Base-by-base conservation (phyloP, 2,113 vertebrate species). In the Vimba vimba region DNA sequence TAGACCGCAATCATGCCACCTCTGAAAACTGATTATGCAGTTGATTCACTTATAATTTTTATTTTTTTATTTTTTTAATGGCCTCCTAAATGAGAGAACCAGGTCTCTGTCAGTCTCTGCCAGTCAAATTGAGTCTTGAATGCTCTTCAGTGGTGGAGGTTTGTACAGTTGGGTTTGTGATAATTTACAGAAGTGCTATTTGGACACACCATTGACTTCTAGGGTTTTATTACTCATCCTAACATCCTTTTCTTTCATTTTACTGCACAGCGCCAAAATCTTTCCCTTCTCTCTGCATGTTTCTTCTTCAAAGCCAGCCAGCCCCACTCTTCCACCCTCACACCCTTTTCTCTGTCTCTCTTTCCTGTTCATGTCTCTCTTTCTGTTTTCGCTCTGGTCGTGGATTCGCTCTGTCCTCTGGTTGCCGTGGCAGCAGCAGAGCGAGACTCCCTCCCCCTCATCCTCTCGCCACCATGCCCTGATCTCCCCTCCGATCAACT, bases 401-500 rank as follows among this genome's bases (percentile, higher is more conserved):
- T 86, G 85, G 85, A 86, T 81, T 82, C 36, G 59, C 80, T 78
- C 76, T 82, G 92, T 90, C 91, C 83, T 91, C 78, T 95, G 94
- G 93, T 89, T 87, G 86, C 86, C 91, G 90, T 88, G 92, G 90
- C 93, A 91, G 92, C 91, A 94, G 92, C 93, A 95, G 93, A 94
- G 93, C 64, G 89, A 94, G 92, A 95, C 95, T 94, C 93, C 94
- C 91, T 95, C 93, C 91, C 94, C 93, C 89, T 96, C 94, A 90
- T 95, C 94, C 92, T 96, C 93, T 94, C 88, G 77, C 85, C 95
- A 95, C 92, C 94, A 94, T 92, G 91, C 94, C 94, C 95, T 95
- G 94, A 92, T 97, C 91, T 94, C 96, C 91, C 94, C 95, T 92
- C 95, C 95, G 91, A 94, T 94, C 95, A 95, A 95, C 94, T 96